These are phyloP conservation scores for Bruchidius siliquastri DNA, from an alignment of 2,888 invertebrate genomes.

Conservation along the genomic window DNA sequence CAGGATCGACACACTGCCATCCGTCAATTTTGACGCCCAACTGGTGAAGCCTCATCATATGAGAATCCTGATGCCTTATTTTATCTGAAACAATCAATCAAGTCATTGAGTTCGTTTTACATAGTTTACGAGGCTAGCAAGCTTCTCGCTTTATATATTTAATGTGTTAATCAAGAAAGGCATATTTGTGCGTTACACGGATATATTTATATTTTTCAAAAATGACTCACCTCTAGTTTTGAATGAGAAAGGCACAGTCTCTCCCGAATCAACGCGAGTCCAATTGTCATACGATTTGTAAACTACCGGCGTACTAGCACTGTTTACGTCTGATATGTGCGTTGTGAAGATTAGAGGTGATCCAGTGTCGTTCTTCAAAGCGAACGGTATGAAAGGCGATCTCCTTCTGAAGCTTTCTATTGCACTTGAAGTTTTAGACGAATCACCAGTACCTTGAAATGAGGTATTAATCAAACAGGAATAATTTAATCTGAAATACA, in stretches of 20 bases:
- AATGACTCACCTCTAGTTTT: constrained; percentile 62
- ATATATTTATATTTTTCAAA: too few relatives aligned
- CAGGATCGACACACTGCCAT: constrained; percentile 80
- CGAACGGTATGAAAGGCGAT: constrained; percentile 92
- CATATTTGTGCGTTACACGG: too few relatives aligned
- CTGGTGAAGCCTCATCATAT: constrained; percentile 77
- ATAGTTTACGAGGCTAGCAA: too few relatives aligned
- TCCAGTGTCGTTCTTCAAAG: constrained; percentile 88
- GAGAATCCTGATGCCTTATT: constrained; percentile 67
- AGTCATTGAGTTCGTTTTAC: too few relatives aligned
- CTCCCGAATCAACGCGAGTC: constrained; percentile 68
- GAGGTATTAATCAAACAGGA: too few relatives aligned
- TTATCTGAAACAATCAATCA: constrained; percentile 46
- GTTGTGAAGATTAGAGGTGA: constrained; percentile 82
- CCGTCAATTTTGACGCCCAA: constrained; percentile 84
- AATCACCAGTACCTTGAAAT: not conserved
- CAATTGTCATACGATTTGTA: constrained; percentile 56
- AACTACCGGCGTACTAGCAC: constrained; percentile 32
- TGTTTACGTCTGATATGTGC: constrained; percentile 65
- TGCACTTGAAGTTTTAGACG: constrained; percentile 36
- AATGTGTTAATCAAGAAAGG: too few relatives aligned
- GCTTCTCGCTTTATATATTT: too few relatives aligned
- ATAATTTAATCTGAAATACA: too few relatives aligned
- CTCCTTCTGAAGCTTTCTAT: constrained; percentile 60
- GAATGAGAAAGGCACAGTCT: constrained; percentile 82